Conservation (phyloP, 2,797 vertebrate species). For the Myioborus miniatus region DNA sequence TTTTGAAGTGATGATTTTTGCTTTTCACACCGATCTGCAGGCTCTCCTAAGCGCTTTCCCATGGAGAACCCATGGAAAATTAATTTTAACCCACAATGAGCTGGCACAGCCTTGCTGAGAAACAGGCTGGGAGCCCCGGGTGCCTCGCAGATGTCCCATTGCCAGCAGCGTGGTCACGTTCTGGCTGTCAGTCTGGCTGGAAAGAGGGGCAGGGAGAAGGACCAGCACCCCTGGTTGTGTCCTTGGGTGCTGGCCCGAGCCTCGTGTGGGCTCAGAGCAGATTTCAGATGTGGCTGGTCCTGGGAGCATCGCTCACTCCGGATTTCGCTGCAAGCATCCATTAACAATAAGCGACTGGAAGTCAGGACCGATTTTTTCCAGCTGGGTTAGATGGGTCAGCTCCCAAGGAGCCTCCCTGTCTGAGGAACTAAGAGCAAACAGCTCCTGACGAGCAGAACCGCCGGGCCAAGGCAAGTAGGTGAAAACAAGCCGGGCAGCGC, state of each 20-base stretch:
- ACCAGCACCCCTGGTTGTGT: not conserved
- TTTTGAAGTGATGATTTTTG: not conserved
- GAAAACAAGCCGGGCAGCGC: not conserved
- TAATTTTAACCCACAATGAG: not conserved
- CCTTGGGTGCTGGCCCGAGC: not conserved
- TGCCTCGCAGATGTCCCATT: rapidly evolving
- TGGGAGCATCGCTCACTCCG: not conserved
- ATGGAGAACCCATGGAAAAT: not conserved
- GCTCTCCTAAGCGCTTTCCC: not conserved
- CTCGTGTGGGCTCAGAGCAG: not conserved
- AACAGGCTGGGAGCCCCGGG: not conserved
- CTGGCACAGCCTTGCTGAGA: not conserved
- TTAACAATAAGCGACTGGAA: constrained; percentile 57
- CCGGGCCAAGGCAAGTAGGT: not conserved
- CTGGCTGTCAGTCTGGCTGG: not conserved
- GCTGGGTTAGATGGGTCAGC: constrained; percentile 53
- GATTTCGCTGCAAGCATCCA: not conserved
- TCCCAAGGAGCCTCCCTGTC: not conserved
- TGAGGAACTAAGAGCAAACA: not conserved
- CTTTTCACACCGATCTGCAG: not conserved
- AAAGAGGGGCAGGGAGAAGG: not conserved
- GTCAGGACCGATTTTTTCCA: constrained; percentile 63
- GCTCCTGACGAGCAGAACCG: not conserved
- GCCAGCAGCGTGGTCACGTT: rapidly evolving
- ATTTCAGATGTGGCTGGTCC: not conserved